phyloP scores from a whole-genome alignment of 2,113 vertebrate species.

The Tachysurus fulvidraco region DNA sequence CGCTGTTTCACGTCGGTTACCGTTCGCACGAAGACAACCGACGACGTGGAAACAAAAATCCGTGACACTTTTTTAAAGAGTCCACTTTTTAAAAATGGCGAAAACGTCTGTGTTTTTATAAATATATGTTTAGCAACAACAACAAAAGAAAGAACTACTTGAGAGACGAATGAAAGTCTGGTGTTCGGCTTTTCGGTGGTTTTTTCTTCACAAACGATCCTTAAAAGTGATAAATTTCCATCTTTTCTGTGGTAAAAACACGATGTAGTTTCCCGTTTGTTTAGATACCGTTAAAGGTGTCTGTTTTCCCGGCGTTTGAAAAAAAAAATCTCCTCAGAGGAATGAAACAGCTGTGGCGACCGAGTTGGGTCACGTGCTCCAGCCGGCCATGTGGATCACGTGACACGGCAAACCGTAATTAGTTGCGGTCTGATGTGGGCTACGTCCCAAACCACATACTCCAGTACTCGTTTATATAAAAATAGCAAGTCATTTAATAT shows the following conservation, averaged over 20 bases:
- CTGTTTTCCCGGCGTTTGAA: background rate
- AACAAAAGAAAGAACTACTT: background rate
- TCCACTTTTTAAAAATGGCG: background rate
- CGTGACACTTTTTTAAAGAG: background rate
- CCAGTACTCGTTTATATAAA: background rate
- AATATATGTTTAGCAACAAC: too few relatives aligned
- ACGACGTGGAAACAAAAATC: background rate
- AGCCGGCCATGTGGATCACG: conserved; percentile 18
- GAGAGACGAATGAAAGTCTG: too few relatives aligned
- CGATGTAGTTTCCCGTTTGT: background rate
- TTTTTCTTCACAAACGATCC: background rate
- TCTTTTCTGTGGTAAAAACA: background rate
- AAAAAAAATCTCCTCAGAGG: conserved; percentile 5
- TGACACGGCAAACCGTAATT: background rate
- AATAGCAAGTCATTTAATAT: background rate
- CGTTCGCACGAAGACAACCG: background rate
- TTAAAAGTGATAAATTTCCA: background rate
- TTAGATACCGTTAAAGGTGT: background rate
- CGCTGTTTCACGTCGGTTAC: background rate
- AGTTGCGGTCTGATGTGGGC: conserved; percentile 20
- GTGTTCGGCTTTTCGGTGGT: background rate
- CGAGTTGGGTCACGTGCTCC: conserved; percentile 26
- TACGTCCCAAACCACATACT: conserved; percentile 5
- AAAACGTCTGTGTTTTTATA: background rate
- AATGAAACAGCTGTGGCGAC: background rate